Evolutionary conservation across 2,113 vertebrate genomes (phyloP), one percentile per base, ranked within the genome.

Genomic region (Hippolais icterina): DNA sequence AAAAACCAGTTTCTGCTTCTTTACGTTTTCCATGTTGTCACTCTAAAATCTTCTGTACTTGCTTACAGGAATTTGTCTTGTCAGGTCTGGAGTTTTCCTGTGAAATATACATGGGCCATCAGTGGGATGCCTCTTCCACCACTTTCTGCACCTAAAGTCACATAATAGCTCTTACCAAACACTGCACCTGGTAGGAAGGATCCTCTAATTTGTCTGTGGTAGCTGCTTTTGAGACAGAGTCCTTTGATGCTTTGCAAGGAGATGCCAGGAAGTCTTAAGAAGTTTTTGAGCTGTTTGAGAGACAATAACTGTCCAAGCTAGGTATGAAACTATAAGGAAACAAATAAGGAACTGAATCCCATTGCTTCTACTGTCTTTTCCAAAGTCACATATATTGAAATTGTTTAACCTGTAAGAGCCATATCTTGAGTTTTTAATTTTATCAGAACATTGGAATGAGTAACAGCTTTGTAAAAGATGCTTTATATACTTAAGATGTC

Each of bases 81-180:
- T 14, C 14, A 39, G 4, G 10, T 61, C 59, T 57, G 20, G 16
- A 81, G 20, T 46, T n/a, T 78, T 91, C 24, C 39, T 20, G 16
- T 0, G 12, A 65, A 76, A 22, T 9, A 5, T 10, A 16, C 1
- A 29, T 2, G 3, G 5, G 5, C 10, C 2, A 0, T 47, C 10
- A 60, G 10, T 22, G 8, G 23, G 5, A 6, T 70, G 20, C 18
- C 31, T 63, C 33, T 74, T 24, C 18, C 50, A 39, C 9, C 57
- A 33, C 15, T 16, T 66, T 78, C 16, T 70, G 19, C 21, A 42
- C 11, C n/a, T 74, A 9, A 56, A 63, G 20, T 60, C 14, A 28
- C 18, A 11, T 28, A 52, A 20, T 22, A 41, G 9, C 12, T 54
- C 7, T 31, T 57, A 35, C 9, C 10, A 11, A 19, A 5, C 15